Percentiles rank a stretch among this genome's conserved stretches.
phyloP scores from a whole-genome alignment of 1,140 invertebrate genomes.

The Lordiphosa clarofinis region DNA sequence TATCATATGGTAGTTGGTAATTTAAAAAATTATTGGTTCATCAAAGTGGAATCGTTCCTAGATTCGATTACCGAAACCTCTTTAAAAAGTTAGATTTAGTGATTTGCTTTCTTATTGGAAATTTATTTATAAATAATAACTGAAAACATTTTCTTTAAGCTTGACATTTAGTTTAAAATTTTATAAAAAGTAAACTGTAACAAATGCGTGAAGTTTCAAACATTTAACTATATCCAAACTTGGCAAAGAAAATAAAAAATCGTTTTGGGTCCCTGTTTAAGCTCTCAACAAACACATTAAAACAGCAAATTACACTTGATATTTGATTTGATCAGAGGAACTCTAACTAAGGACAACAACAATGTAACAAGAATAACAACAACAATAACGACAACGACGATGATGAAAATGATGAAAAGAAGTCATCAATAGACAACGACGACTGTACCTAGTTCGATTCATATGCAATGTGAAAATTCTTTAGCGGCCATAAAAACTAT shows the following conservation, averaged over 20 bases:
- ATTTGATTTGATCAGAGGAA: slow-evolving; percentile 24
- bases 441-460: slow-evolving; percentile 62
- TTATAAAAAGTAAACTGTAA: no score
- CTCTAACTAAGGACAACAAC: slow-evolving; percentile 28
- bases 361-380: slow-evolving; percentile 33
- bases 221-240: no score
- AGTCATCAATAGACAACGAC: slow-evolving; percentile 55
- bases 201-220: no score
- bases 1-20: no score
- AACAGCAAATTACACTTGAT: slow-evolving; percentile 33
- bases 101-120: no score
- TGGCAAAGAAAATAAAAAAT: slow-evolving; percentile 1
- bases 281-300: slow-evolving; percentile 11
- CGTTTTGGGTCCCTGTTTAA: slow-evolving; percentile 13
- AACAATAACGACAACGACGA: slow-evolving; percentile 37
- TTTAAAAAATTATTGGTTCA: no score
- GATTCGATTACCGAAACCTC: no score
- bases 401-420: slow-evolving; percentile 27
- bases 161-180: no score
- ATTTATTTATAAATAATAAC: no score
- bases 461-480: slow-evolving; percentile 22
- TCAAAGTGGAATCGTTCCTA: no score
- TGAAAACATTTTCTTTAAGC: no score
- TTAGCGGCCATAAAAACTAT: slow-evolving; percentile 77
- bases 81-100: no score